These are phyloP conservation scores for Anolis apletophallus DNA, from an alignment of 2,797 vertebrate species.

Conservation along the genomic window DNA sequence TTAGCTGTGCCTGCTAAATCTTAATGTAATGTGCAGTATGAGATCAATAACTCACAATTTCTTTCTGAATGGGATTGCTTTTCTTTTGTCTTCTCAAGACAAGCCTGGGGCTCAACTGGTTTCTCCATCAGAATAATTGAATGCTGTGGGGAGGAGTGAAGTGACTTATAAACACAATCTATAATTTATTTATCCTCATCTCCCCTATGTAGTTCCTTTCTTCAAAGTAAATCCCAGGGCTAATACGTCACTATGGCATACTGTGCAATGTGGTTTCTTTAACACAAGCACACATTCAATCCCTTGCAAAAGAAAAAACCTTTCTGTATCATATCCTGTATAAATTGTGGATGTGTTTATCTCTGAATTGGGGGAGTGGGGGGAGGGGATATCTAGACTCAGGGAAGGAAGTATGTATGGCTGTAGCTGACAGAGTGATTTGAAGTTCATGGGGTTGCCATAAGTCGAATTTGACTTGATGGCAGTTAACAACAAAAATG, in stretches of 20 bases:
- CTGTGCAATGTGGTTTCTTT: neutral
- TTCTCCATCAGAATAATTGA: constrained; percentile 50
- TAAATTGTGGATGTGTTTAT: accelerated
- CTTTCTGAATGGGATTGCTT: constrained; percentile 68
- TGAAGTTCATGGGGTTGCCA: too few species aligned
- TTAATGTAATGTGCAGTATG: constrained; percentile 65
- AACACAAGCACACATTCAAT: neutral
- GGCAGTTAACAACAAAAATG: too few species aligned
- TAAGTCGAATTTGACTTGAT: too few species aligned
- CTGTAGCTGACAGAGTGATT: too few species aligned
- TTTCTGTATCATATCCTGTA: neutral
- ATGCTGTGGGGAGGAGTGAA: constrained; percentile 48
- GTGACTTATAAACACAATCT: constrained; percentile 47
- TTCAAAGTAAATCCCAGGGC: constrained; percentile 28
- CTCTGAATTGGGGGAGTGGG: too few species aligned
- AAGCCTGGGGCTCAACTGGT: constrained; percentile 67
- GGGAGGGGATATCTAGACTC: neutral
- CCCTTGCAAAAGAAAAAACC: accelerated
- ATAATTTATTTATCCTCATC: neutral
- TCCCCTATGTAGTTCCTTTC: constrained; percentile 38
- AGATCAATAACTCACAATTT: constrained; percentile 73
- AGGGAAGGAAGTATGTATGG: too few species aligned
- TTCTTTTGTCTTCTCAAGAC: constrained; percentile 69
- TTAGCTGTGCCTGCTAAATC: constrained; percentile 68
- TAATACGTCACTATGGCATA: neutral